Evolutionary conservation across 2,797 vertebrate genomes (phyloP).

Genomic region (Acipenser oxyrinchus): DNA sequence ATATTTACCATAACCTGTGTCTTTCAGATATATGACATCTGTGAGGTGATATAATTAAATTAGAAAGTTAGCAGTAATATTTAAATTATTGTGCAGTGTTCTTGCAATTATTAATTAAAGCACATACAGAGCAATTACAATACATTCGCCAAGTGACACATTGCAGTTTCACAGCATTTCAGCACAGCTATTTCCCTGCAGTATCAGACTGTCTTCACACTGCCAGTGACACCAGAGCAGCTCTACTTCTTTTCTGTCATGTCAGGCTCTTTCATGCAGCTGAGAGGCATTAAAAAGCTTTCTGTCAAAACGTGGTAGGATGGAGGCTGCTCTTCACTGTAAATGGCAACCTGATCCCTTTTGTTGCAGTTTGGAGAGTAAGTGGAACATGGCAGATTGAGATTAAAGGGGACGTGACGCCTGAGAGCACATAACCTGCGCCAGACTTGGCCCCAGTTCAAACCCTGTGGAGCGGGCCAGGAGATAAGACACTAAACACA

Average conservation of each 20-base stretch:
- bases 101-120: too few species aligned
- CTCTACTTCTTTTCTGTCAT: neutral
- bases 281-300: neutral
- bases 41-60: too few species aligned
- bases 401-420: slow-evolving; percentile 1
- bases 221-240: neutral
- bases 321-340: too few species aligned
- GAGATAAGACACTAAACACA: neutral
- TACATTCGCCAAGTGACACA: neutral
- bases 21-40: too few species aligned
- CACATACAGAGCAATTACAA: neutral
- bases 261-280: neutral
- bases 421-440: neutral
- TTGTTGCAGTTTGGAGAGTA: slow-evolving; percentile 1
- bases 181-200: too few species aligned
- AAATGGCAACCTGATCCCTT: slow-evolving; percentile 9
- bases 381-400: slow-evolving; percentile 5
- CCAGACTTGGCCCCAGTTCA: neutral
- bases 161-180: too few species aligned
- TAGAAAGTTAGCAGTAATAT: too few species aligned
- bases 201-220: neutral
- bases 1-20: too few species aligned
- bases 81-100: too few species aligned
- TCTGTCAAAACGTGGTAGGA: neutral
- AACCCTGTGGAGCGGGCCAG: neutral